A percentile compares a stretch with the other conserved stretches of the same genome.
These are phyloP conservation scores for Oncopodura yosiiana DNA, from an alignment of 1,140 invertebrate genomes.

Conservation along the genomic window DNA sequence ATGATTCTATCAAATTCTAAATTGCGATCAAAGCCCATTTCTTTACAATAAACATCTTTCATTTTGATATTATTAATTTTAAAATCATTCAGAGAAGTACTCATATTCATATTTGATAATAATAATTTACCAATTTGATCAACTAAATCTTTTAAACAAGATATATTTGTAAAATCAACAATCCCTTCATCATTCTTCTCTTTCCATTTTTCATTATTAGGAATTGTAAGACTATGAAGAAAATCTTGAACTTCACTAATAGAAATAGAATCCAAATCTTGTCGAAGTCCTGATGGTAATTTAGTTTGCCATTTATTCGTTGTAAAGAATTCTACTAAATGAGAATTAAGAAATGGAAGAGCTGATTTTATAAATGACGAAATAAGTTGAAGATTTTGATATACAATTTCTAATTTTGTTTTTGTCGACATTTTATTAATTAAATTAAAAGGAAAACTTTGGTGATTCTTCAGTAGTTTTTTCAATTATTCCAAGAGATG, in stretches of 20 bases:
- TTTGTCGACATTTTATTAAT: not conserved
- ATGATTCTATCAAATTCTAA: slow-evolving; percentile 49
- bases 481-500: slow-evolving; percentile 49
- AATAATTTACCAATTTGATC: slow-evolving; percentile 37
- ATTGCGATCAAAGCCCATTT: slow-evolving; percentile 8
- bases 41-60: not conserved
- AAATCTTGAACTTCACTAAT: slow-evolving; percentile 47
- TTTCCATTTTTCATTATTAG: slow-evolving; percentile 40
- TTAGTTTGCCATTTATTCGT: slow-evolving; percentile 54
- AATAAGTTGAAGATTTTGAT: slow-evolving; percentile 43
- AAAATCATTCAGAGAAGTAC: slow-evolving; percentile 26
- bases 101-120: slow-evolving; percentile 36
- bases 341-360: slow-evolving; percentile 57
- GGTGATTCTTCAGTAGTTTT: not conserved
- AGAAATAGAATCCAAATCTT: slow-evolving; percentile 17
- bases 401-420: slow-evolving; percentile 32
- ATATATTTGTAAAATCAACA: slow-evolving; percentile 34
- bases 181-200: slow-evolving; percentile 36
- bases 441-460: not conserved
- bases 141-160: slow-evolving; percentile 35
- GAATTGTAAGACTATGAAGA: slow-evolving; percentile 46
- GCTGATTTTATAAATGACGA: slow-evolving; percentile 49
- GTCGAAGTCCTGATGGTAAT: slow-evolving; percentile 11
- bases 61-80: slow-evolving; percentile 27
- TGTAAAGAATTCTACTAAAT: slow-evolving; percentile 70